Evolutionary conservation across 2,888 invertebrate species (phyloP).

Genomic region (Leucozona laternaria): DNA sequence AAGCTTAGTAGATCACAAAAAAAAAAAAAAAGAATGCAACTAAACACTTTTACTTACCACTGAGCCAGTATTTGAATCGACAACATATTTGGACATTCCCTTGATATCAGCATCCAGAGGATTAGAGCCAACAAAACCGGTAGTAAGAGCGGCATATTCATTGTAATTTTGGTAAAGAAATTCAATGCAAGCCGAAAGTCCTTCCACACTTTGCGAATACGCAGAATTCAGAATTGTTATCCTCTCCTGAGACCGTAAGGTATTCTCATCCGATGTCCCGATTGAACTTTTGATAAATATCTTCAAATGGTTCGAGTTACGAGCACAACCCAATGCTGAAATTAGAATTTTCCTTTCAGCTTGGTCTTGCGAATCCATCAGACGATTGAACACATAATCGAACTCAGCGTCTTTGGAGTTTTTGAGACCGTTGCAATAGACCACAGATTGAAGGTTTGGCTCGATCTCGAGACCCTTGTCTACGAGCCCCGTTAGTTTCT

Average conservation of each 20-base stretch:
- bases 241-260: slow-evolving; percentile 79
- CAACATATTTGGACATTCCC: slow-evolving; percentile 79
- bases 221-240: slow-evolving; percentile 78
- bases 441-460: slow-evolving; percentile 80
- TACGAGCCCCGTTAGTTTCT: slow-evolving; percentile 77
- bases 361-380: slow-evolving; percentile 85
- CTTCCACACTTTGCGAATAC: slow-evolving; percentile 81
- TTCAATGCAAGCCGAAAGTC: slow-evolving; percentile 84
- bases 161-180: slow-evolving; percentile 84
- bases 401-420: slow-evolving; percentile 85
- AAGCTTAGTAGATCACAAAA: neutral
- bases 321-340: slow-evolving; percentile 87
- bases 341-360: slow-evolving; percentile 86
- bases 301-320: slow-evolving; percentile 84
- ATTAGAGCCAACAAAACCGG: slow-evolving; percentile 78
- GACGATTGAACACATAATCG: slow-evolving; percentile 86
- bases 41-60: slow-evolving; percentile 76
- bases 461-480: slow-evolving; percentile 78
- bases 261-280: slow-evolving; percentile 60
- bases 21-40: too few relatives aligned
- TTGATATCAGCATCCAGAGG: slow-evolving; percentile 79
- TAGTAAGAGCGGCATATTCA: slow-evolving; percentile 78
- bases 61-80: slow-evolving; percentile 77
- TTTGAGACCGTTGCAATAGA: slow-evolving; percentile 83
- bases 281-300: slow-evolving; percentile 84